Conservation (phyloP, 2,888 invertebrate genomes). For the Drosophila stalkeri region DNA sequence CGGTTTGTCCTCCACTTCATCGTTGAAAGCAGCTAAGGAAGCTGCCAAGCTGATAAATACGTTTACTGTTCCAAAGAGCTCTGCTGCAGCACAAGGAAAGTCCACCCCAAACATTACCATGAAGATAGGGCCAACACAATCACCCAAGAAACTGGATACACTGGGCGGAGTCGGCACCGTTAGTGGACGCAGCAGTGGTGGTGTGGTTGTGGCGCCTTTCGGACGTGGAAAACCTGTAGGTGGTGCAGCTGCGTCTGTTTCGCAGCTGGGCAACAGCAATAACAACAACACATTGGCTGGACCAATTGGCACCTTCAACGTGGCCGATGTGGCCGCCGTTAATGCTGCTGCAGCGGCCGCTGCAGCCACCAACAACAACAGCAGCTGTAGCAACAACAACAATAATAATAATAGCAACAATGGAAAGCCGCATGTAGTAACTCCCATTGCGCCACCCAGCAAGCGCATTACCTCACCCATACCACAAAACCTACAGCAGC, state of each 20-base stretch:
- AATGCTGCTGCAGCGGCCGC: slow-evolving; percentile 80
- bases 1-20: slow-evolving; percentile 33
- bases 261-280: slow-evolving; percentile 69
- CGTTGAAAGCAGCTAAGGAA: slow-evolving; percentile 51
- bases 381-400: slow-evolving; percentile 8
- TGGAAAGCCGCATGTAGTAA: slow-evolving; percentile 73
- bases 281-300: slow-evolving; percentile 83
- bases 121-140: slow-evolving; percentile 85
- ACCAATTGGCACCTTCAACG: slow-evolving; percentile 83
- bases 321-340: slow-evolving; percentile 84
- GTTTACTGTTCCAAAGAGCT: slow-evolving; percentile 35
- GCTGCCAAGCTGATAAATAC: slow-evolving; percentile 35
- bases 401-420: slow-evolving; percentile 29
- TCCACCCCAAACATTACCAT: slow-evolving; percentile 82
- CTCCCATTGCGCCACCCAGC: slow-evolving; percentile 84
- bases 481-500: slow-evolving; percentile 39
- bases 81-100: slow-evolving; percentile 32
- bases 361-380: slow-evolving; percentile 41
- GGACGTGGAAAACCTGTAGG: slow-evolving; percentile 81
- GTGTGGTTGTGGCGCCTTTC: slow-evolving; percentile 78
- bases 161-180: slow-evolving; percentile 6
- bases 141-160: slow-evolving; percentile 76
- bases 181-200: slow-evolving; percentile 72
- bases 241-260: slow-evolving; percentile 32
- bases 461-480: slow-evolving; percentile 68